Evolutionary conservation across 2,797 vertebrate genomes (phyloP), one percentile per base, ranked within the genome.

Genomic region (Morelia viridis): DNA sequence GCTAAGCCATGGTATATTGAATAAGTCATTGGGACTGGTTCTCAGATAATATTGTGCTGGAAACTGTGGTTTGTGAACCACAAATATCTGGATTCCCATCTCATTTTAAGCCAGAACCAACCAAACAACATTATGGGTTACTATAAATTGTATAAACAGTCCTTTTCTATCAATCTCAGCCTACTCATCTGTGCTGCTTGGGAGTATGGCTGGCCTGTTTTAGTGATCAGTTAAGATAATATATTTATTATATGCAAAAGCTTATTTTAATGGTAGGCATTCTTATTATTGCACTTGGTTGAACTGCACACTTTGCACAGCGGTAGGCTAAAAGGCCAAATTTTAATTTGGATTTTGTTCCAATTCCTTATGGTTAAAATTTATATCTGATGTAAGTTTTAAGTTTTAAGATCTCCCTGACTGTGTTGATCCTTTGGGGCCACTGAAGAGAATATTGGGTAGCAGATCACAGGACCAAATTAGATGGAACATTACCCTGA

Each of bases 301-400:
- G 35, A 53, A 84, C 87, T 88, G 35, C 57, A 24, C n/a, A 19
- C 57, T 76, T 90, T 71, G n/a, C n/a, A 76, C n/a, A 90, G 56
- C 11, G 17, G n/a, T 61, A 85, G 28, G 61, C 64, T 85, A 60
- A 71, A 35, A 31, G 46, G 31, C 1, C 10, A 4, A 57, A 83
- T 41, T 11, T 68, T 90, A 56, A 22, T 76, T 90, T 53, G 61
- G 28, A 56, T 57, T 89, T 58, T 89, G 19, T n/a, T 57, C 26
- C 31, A 84, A 26, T 57, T 84, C 50, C 24, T 46, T 7, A 46
- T 53, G 56, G 41, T 92, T 92, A 76, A 92, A 71, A 86, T 90
- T 90, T 92, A 60, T 65, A 31, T 60, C 19, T 86, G 62, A 60
- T 3, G 7, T 53, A 46, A 50, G 11, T 57, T 41, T 41, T 41